Percentiles rank a stretch among this genome's conserved stretches.
Evolutionary conservation across 2,113 vertebrate species (phyloP).

Genomic region (Myiozetetes cayanensis): DNA sequence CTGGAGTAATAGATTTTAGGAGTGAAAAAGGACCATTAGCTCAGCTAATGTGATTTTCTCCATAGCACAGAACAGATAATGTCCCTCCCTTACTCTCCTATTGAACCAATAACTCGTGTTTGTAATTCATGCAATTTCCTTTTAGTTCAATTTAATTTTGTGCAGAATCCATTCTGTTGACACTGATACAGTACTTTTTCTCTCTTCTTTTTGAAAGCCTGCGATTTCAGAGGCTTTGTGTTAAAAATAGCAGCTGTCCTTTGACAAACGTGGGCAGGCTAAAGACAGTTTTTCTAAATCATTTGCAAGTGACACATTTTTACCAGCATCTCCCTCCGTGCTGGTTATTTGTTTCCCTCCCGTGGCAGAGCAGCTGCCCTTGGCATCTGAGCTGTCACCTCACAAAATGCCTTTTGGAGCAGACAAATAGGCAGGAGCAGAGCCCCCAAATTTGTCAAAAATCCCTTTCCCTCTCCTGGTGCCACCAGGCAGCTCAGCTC

Average conservation of each 20-base stretch:
- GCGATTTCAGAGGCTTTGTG: background rate
- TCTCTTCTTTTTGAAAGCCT: background rate
- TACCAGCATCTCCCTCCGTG: background rate
- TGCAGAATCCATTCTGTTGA: background rate
- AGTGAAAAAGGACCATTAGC: conserved; percentile 21
- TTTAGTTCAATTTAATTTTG: background rate
- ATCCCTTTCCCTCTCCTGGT: background rate
- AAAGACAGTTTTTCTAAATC: background rate
- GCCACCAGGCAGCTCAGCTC: background rate
- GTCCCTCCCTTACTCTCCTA: background rate
- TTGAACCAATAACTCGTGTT: conserved; percentile 16
- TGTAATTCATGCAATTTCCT: conserved; percentile 18
- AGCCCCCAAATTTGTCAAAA: background rate
- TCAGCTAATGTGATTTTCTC: conserved; percentile 4
- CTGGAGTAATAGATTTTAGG: background rate
- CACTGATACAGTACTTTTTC: background rate
- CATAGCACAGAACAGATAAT: background rate
- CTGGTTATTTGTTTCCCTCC: background rate
- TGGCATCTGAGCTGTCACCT: background rate
- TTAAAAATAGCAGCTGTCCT: conserved; percentile 22
- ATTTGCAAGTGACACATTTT: background rate
- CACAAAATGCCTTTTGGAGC: background rate
- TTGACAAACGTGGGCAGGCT: background rate
- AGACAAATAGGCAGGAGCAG: background rate
- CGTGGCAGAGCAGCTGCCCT: background rate